Evolutionary conservation across 2,888 invertebrate species (phyloP).

Genomic region (Aleiodes testaceus): DNA sequence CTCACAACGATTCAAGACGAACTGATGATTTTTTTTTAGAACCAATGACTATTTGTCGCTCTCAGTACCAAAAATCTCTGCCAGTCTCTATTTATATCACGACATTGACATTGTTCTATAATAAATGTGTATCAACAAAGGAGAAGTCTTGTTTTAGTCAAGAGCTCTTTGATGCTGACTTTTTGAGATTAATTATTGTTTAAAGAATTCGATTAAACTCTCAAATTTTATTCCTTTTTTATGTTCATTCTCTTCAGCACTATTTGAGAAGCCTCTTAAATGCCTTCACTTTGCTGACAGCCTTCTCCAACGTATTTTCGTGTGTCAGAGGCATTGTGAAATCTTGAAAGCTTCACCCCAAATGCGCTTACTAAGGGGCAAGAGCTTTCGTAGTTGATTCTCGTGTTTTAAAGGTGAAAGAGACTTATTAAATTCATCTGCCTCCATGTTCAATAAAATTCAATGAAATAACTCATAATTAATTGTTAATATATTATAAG

Average conservation of each 20-base stretch:
- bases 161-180: conserved; percentile 3
- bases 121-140: conserved; percentile 1
- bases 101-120: conserved; percentile 62
- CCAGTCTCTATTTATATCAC: conserved; percentile 63
- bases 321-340: conserved; percentile 29
- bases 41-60: conserved; percentile 1
- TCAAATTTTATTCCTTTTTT: not conserved
- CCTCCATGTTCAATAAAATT: not conserved
- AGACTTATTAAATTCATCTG: not conserved
- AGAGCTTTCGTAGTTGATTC: not conserved
- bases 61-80: conserved; percentile 37
- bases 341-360: conserved; percentile 33
- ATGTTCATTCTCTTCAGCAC: conserved; percentile 4
- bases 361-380: conserved; percentile 11
- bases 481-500: not conserved
- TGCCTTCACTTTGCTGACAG: not conserved
- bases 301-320: conserved; percentile 28
- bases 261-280: conserved; percentile 3
- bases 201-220: conserved; percentile 7
- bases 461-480: not conserved
- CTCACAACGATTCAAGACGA: not conserved
- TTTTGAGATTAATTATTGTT: not conserved
- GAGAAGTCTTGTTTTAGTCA: not conserved
- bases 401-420: not conserved
- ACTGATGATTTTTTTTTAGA: conserved; percentile 21